These are phyloP conservation scores for Trichoplusia ni DNA, from an alignment of 1,140 invertebrate genomes.

Conservation along the genomic window DNA sequence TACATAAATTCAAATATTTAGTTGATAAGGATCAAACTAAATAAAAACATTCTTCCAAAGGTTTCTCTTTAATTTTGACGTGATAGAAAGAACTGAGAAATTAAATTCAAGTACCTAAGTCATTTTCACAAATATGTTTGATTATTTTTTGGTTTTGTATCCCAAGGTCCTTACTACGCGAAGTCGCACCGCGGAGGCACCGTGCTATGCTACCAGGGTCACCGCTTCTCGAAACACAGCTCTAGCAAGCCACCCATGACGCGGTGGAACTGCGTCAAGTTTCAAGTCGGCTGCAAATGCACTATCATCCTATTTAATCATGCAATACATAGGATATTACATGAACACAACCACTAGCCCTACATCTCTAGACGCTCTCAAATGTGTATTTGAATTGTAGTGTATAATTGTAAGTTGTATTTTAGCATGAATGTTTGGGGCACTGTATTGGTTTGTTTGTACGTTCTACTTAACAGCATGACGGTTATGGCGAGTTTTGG, in stretches of 20 bases:
- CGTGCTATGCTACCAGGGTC: conserved; percentile 19
- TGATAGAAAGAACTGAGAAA: too few relatives aligned
- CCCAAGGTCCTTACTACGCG: not conserved
- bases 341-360: conserved; percentile 50
- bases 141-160: not conserved
- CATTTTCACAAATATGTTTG: not conserved
- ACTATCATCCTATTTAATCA: conserved; percentile 36
- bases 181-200: not conserved
- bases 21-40: too few relatives aligned
- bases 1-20: too few relatives aligned
- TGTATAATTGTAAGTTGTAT: not conserved
- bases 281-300: conserved; percentile 25
- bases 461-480: too few relatives aligned
- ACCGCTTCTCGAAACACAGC: conserved; percentile 44
- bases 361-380: conserved; percentile 8
- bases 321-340: conserved; percentile 31
- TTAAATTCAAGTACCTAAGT: too few relatives aligned
- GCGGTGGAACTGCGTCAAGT: conserved; percentile 42
- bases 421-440: too few relatives aligned
- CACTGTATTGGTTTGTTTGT: too few relatives aligned
- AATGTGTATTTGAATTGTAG: conserved; percentile 3
- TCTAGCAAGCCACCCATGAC: conserved; percentile 40
- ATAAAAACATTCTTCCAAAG: too few relatives aligned
- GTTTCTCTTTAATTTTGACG: too few relatives aligned
- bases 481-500: too few relatives aligned